Base-by-base conservation (phyloP, 1,140 invertebrate genomes). In the Cecropterus lyciades region DNA sequence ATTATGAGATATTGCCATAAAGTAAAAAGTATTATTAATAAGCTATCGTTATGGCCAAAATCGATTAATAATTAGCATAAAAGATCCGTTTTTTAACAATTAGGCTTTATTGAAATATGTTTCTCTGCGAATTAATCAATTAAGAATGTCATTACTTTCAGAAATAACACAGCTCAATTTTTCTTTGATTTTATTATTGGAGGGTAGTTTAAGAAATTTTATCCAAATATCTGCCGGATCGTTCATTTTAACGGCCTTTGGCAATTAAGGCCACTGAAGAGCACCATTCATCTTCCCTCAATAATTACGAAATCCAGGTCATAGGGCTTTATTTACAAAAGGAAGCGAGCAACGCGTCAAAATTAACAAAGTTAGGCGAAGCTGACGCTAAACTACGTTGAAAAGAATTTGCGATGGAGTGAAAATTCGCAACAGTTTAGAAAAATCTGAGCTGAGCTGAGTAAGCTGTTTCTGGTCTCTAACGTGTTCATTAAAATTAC, bases 251-350 rank as follows among this genome's bases (percentile, higher is more conserved):
- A 46, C 37, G 20, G 42, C 13, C 55, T 59, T 59, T 59, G 24
- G 20, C 30, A 59, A 46, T 59, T 30, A 59, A 59, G 24, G 16
- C 9, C n/a, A n/a, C 53, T 43, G n/a, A 55, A 40, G 52, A 43
- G 55, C 40, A 7, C 33, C 30, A 45, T 57, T 57, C 40, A 57
- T 45, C 20, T 45, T 30, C 20, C 14, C 37, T 4, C 42, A 43
- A 30, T 45, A 57, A 57, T 57, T 45, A 57, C 42, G 9, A 57
- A 45, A 57, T 45, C 42, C 55, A 57, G 56, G 56, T 30, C 14
- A 24, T 59, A 48, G 48, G 24, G 40, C 37, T 55, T 53, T 59
- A 20, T 30, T 46, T 45, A 59, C 20, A 59, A 59, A 59, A 33
- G 49, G 24, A 52, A 57, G 43, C 56, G 20, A 16, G 42, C 24